Evolutionary conservation across 2,113 vertebrate genomes (phyloP).

Genomic region (Chascanopsetta lugubris): DNA sequence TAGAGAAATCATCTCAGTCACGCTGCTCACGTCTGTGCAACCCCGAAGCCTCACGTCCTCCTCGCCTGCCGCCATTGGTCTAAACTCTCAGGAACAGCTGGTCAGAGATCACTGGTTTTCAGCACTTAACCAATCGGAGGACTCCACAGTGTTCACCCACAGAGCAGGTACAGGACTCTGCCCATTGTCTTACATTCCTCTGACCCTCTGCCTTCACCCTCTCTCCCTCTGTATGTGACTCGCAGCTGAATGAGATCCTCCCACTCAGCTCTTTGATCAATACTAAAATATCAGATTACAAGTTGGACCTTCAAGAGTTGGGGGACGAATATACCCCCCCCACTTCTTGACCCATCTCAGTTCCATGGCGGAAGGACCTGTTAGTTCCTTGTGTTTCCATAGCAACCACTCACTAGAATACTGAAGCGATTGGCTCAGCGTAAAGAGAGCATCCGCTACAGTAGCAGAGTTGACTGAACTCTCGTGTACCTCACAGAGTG

Average conservation of each 20-base stretch:
- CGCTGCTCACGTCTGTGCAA: slow-evolving; percentile 65
- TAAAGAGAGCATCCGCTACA: slow-evolving; percentile 42
- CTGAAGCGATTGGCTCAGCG: slow-evolving; percentile 45
- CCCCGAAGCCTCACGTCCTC: slow-evolving; percentile 43
- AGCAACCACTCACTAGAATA: slow-evolving; percentile 42
- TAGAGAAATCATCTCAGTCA: slow-evolving; percentile 73
- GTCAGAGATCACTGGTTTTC: slow-evolving; percentile 75
- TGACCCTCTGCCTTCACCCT: not conserved
- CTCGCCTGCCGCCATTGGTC: slow-evolving; percentile 42
- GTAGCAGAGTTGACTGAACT: not conserved
- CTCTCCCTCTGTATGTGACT: slow-evolving; percentile 8
- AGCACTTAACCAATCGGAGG: slow-evolving; percentile 70
- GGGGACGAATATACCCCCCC: slow-evolving; percentile 36
- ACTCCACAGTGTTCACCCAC: slow-evolving; percentile 43
- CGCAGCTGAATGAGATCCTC: slow-evolving; percentile 16
- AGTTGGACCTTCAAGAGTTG: slow-evolving; percentile 16
- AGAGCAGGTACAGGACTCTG: slow-evolving; percentile 73
- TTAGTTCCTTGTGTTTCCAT: slow-evolving; percentile 40
- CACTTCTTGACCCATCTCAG: not conserved
- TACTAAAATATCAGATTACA: slow-evolving; percentile 59
- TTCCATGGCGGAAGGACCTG: slow-evolving; percentile 4
- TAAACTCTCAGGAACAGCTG: slow-evolving; percentile 82
- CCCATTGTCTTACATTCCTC: not conserved
- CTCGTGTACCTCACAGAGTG: not conserved
- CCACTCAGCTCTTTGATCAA: slow-evolving; percentile 30